Conservation (phyloP, 2,888 invertebrate species). For the Acrobeloides nanus region DNA sequence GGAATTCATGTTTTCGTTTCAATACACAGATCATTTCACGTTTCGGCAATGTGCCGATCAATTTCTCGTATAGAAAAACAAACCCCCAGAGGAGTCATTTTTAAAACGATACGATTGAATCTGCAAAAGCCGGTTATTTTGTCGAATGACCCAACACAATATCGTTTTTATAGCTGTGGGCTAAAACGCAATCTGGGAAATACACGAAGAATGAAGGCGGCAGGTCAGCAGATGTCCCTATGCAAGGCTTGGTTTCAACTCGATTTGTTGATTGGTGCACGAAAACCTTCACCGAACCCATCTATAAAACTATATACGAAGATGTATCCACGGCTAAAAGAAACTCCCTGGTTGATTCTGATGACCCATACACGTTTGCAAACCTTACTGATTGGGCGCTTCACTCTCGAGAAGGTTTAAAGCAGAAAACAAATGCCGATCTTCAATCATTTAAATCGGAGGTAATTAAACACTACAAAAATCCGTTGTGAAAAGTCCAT, state of each 20-base stretch:
- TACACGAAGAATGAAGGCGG: slow-evolving; percentile 14
- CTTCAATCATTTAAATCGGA: slow-evolving; percentile 21
- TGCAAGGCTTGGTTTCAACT: slow-evolving; percentile 31
- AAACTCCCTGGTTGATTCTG: slow-evolving; percentile 23
- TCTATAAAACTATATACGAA: slow-evolving; percentile 29
- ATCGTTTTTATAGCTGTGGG: slow-evolving; percentile 21
- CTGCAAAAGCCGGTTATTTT: too few species aligned
- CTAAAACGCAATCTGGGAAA: slow-evolving; percentile 22
- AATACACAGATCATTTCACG: too few species aligned
- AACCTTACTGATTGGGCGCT: slow-evolving; percentile 49
- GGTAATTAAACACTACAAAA: slow-evolving; percentile 11
- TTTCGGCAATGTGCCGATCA: too few species aligned
- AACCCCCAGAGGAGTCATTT: too few species aligned
- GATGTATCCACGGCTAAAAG: slow-evolving; percentile 13
- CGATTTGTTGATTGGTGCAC: slow-evolving; percentile 50
- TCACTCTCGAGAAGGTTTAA: slow-evolving; percentile 44
- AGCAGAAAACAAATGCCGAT: slow-evolving; percentile 37
- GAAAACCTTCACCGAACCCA: slow-evolving; percentile 39
- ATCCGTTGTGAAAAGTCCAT: too few species aligned
- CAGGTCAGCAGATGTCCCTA: slow-evolving; percentile 10
- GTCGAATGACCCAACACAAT: too few species aligned
- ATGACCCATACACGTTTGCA: slow-evolving; percentile 24
- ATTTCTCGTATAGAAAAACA: background rate
- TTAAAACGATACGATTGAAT: too few species aligned
- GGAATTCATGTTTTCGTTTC: too few species aligned